Evolutionary conservation across 2,797 vertebrate species (phyloP).

Genomic region (Darevskia nairensis): DNA sequence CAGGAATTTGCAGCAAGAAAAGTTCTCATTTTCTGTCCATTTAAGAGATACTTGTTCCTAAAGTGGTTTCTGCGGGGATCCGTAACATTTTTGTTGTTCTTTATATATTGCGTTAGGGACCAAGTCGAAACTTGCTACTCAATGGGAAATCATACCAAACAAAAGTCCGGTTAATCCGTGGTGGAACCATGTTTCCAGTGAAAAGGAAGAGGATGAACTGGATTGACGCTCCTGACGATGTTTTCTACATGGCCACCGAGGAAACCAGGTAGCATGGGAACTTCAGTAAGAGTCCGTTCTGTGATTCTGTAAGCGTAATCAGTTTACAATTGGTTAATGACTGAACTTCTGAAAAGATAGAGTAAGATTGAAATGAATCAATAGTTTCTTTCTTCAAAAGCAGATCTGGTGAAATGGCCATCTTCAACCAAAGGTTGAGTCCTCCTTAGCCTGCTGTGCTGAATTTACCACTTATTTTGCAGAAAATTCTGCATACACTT

Average conservation of each 20-base stretch:
- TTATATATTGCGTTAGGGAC: conserved; percentile 80
- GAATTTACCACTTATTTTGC: not conserved
- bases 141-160: conserved; percentile 95
- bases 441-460: not conserved
- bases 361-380: not conserved
- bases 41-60: not conserved
- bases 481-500: not conserved
- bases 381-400: not conserved
- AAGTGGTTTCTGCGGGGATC: conserved; percentile 36
- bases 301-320: not conserved
- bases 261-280: conserved; percentile 90
- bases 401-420: not conserved
- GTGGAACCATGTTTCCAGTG: conserved; percentile 85
- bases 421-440: not conserved
- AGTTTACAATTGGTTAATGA: not conserved
- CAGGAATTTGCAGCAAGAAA: not conserved
- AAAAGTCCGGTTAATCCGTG: conserved; percentile 89
- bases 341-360: not conserved
- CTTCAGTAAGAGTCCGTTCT: not conserved
- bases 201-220: conserved; percentile 97
- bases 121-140: conserved; percentile 92
- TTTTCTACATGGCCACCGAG: conserved; percentile 97
- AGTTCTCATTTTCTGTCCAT: not conserved
- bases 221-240: conserved; percentile 97
- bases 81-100: conserved; percentile 38